Base-by-base conservation (phyloP, 2,797 vertebrate species). In the Ataeniobius toweri region DNA sequence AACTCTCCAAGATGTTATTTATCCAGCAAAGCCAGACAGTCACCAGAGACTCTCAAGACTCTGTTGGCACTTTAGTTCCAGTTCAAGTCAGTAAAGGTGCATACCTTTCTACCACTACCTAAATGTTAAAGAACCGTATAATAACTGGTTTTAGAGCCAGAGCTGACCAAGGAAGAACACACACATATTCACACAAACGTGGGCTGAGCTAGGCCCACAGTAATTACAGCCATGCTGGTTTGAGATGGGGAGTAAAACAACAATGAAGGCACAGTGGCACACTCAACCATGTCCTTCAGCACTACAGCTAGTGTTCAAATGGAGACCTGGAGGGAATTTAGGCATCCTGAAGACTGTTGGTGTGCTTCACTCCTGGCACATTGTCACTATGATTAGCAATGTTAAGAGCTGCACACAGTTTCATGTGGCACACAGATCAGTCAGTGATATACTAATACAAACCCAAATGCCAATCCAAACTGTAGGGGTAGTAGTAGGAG, bases 221-320 rank as follows among this genome's bases (percentile, higher is more conserved):
- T 95, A 95, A 95, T 95, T 94, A 95, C 88, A 94, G 91, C 89
- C 88, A 76, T 88, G 91, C 91, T 92, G 88, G 94, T 94, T 93
- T 90, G 90, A 91, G 89, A 93, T 80, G 82, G 89, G 88, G 86
- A 90, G 88, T 93, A 91, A 92, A 93, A 92, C 91, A 93, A 93
- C 90, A 92, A 90, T 80, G 83, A 85, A 85, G 88, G 85, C 89
- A 89, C 88, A 85, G 88, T 89, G 91, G 90, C 82, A 81, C 90
- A 92, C 85, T 89, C 80, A 86, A 91, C 82, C 90, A 85, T 88
- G 90, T 92, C 91, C 92, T 91, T 89, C 84, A 90, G 88, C 58
- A 36, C 88, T 78, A 69, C 87, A 86, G 89, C 90, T 83, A 13
- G 84, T 74, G 83, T 87, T 88, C 85, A 94, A 93, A 93, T 92